A percentile compares a stretch with the other conserved stretches of the same genome.
These are phyloP conservation scores for Polyommatus icarus DNA, from an alignment of 2,888 invertebrate genomes.

Conservation along the genomic window DNA sequence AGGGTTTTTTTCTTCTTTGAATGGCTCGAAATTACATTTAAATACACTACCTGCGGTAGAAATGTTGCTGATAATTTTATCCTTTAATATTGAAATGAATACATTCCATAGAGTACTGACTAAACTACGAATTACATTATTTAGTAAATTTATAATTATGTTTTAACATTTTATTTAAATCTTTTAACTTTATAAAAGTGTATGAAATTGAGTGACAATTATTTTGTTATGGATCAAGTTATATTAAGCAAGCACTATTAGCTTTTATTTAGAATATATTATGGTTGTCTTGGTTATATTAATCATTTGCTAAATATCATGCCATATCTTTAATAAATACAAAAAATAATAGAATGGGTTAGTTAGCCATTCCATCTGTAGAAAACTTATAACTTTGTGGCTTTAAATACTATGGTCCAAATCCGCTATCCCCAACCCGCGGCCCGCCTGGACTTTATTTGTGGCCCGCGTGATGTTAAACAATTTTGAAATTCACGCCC, in stretches of 20 bases:
- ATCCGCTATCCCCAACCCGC: too few species aligned
- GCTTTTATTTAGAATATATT: background rate
- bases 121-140: background rate
- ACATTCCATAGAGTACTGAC: slow-evolving; percentile 15
- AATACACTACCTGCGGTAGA: background rate
- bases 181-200: too few species aligned
- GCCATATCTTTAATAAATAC: background rate
- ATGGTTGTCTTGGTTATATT: background rate
- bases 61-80: background rate
- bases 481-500: too few species aligned
- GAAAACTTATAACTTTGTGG: too few species aligned
- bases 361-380: too few species aligned
- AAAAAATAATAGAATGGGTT: background rate
- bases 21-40: background rate
- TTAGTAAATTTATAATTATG: background rate
- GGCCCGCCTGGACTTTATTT: too few species aligned
- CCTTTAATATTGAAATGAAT: background rate
- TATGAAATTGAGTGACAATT: background rate
- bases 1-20: background rate
- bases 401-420: too few species aligned
- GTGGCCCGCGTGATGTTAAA: too few species aligned
- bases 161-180: background rate
- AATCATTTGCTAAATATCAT: background rate
- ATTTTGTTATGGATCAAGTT: background rate
- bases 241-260: background rate